Percentiles rank a stretch among this genome's conserved stretches.
Evolutionary conservation across 2,113 vertebrate genomes (phyloP).

Genomic region (Chaetorhynchus papuensis): DNA sequence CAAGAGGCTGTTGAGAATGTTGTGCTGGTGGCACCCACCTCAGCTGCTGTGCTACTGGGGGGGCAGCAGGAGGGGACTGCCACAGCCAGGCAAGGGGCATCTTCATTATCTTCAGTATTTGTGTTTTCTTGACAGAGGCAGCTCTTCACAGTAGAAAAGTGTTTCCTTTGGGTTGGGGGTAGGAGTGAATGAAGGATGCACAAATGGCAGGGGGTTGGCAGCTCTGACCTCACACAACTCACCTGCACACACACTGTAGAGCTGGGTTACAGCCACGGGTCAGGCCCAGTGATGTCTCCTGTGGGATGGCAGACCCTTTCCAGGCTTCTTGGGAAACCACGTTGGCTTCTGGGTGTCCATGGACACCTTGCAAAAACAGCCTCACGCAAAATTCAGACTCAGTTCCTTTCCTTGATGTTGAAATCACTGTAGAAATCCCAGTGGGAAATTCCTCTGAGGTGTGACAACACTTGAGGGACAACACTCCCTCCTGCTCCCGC

Average conservation of each 20-base stretch:
- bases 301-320: neutral
- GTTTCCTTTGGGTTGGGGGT: neutral
- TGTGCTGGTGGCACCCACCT: neutral
- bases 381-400: neutral
- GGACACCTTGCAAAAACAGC: neutral
- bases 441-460: neutral
- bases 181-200: neutral
- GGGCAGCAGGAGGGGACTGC: neutral
- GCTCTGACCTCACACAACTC: neutral
- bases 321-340: neutral
- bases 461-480: neutral
- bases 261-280: rapidly evolving
- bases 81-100: neutral
- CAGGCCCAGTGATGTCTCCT: neutral
- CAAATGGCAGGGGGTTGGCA: neutral
- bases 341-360: neutral
- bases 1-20: neutral
- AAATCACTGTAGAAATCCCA: neutral
- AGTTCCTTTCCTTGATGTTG: neutral
- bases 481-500: rapidly evolving
- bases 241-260: too few relatives aligned
- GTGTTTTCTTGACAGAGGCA: neutral
- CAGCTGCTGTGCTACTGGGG: neutral
- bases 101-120: neutral
- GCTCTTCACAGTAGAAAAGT: neutral